These are phyloP conservation scores for Brachypterus glaber DNA, from an alignment of 2,888 invertebrate genomes.

Conservation along the genomic window DNA sequence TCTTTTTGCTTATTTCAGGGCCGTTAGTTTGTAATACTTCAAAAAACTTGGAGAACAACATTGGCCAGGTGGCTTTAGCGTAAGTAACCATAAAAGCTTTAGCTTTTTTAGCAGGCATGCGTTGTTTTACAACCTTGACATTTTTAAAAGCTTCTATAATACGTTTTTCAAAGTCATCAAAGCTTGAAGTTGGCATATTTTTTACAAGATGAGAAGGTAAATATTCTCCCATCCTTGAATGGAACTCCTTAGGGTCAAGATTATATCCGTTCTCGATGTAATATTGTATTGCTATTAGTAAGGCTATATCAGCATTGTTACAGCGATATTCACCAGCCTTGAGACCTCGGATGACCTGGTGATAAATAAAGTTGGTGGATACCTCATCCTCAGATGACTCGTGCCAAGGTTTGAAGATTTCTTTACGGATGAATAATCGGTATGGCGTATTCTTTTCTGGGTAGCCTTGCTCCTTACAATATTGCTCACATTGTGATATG, in stretches of 20 bases:
- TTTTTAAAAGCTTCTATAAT: slow-evolving; percentile 62
- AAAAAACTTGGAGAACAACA: slow-evolving; percentile 88
- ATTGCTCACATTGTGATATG: slow-evolving; percentile 92
- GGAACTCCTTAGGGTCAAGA: slow-evolving; percentile 58
- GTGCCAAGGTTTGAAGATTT: slow-evolving; percentile 90
- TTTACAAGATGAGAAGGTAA: slow-evolving; percentile 66
- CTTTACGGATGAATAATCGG: slow-evolving; percentile 78
- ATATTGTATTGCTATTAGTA: slow-evolving; percentile 83
- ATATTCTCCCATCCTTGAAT: slow-evolving; percentile 65
- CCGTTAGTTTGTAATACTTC: slow-evolving; percentile 76
- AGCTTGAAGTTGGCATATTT: slow-evolving; percentile 36
- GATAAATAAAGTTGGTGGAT: slow-evolving; percentile 82
- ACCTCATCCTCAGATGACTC: slow-evolving; percentile 71
- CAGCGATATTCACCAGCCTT: slow-evolving; percentile 90
- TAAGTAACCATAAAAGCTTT: slow-evolving; percentile 88
- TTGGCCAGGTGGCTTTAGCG: slow-evolving; percentile 87
- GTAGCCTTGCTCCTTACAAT: slow-evolving; percentile 80
- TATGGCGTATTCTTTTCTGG: slow-evolving; percentile 79
- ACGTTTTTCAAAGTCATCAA: slow-evolving; percentile 62
- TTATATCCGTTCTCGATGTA: slow-evolving; percentile 70
- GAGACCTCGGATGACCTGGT: slow-evolving; percentile 77
- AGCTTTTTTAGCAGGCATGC: slow-evolving; percentile 56
- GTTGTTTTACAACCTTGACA: slow-evolving; percentile 61
- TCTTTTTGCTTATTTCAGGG: slow-evolving; percentile 54
- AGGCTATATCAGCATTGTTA: slow-evolving; percentile 69